Conservation (phyloP, 2,113 vertebrate species). For the Cryptomyrus ogoouensis region DNA sequence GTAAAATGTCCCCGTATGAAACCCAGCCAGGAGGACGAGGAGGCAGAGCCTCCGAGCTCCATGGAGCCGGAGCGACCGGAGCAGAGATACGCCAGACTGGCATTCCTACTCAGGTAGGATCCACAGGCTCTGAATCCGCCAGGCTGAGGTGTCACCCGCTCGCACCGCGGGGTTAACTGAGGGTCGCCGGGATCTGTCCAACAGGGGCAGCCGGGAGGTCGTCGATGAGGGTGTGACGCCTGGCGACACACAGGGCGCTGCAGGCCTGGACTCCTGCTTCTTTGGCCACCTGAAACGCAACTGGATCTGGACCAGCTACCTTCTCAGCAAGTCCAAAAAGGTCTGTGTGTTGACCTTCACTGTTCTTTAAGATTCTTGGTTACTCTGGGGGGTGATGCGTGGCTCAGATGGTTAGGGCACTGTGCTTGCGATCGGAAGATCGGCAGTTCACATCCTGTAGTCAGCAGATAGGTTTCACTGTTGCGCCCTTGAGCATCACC, state of each 20-base stretch:
- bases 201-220: constrained; percentile 72
- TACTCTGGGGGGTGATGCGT: not conserved
- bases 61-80: constrained; percentile 35
- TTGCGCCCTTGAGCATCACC: not conserved
- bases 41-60: constrained; percentile 13
- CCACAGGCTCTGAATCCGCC: not conserved
- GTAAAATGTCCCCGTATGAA: constrained; percentile 37
- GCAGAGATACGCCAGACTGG: constrained; percentile 36
- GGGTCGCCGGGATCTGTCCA: not conserved
- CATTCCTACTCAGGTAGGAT: constrained; percentile 48
- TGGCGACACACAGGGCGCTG: constrained; percentile 83
- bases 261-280: constrained; percentile 84
- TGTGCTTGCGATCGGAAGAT: not conserved
- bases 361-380: not conserved
- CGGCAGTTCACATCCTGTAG: not conserved
- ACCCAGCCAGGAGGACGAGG: constrained; percentile 17
- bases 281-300: constrained; percentile 91
- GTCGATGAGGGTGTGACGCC: constrained; percentile 75
- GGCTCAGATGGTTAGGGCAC: not conserved
- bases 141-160: not conserved
- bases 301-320: constrained; percentile 91
- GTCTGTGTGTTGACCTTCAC: constrained; percentile 44
- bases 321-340: constrained; percentile 64
- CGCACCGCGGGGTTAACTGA: not conserved
- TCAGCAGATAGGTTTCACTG: not conserved